Base-by-base conservation (phyloP, 2,797 vertebrate species). In the Argya squamiceps region DNA sequence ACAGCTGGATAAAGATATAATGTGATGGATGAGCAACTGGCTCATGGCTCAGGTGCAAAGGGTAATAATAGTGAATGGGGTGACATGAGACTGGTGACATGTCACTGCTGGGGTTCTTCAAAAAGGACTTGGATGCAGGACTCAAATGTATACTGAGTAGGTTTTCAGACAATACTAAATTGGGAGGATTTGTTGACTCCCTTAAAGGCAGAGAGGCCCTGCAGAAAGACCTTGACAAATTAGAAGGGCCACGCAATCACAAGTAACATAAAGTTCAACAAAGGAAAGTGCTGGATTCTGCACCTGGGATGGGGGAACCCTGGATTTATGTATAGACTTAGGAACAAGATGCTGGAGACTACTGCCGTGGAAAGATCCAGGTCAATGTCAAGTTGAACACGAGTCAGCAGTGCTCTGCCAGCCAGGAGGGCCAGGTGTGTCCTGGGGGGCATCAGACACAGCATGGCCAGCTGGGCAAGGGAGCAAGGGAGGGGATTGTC, bases 401-500 rank as follows among this genome's bases (percentile, higher is more conserved):
- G 21, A 53, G 24, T 1, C 46, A 81, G 60, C n/a, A 73, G n/a
- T 39, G n/a, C n/a, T 12, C 20, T 52, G 39, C 29, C 7, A 52
- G 29, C 46, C 39, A 59, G n/a, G 39, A 88, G 26, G 9, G 46
- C 4, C 30, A 74, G 9, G 1, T 1, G 0, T 46, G 11, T 15
- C n/a, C 37, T 26, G 16, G 6, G 26, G n/a, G 1, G 0, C 37
- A 65, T 19, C 39, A 53, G 46, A 46, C n/a, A n/a, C 37, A 73
- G 52, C n/a, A 73, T 15, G 0, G 0, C 36, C 30, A n/a, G 52
- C 11, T 0, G 0, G 44, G 53, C 10, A 30, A 49, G 24, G 39
- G 21, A 81, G 53, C 10, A 30, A 49, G 24, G 39, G 21, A 81
- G 8, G 26, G 8, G 21, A 53, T 2, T 53, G 21, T 47, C 26